phyloP scores from a whole-genome alignment of 1,140 invertebrate genomes.

The Nomia melanderi region DNA sequence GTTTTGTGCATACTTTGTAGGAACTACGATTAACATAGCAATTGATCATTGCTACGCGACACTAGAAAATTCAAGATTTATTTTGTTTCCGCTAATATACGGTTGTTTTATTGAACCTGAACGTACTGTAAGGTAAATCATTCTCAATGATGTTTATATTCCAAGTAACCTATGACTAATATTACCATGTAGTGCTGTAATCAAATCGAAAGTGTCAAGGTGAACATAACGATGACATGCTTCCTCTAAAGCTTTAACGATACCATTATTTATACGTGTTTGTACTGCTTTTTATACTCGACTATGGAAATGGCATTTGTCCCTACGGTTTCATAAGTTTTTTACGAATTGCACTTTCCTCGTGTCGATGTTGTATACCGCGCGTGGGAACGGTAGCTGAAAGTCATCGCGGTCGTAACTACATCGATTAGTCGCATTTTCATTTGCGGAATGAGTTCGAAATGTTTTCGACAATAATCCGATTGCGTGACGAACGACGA shows the following conservation, averaged over 20 bases:
- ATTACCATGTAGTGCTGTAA: background rate
- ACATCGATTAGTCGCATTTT: background rate
- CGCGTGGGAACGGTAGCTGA: background rate
- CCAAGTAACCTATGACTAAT: background rate
- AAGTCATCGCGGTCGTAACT: too few relatives aligned
- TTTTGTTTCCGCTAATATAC: background rate
- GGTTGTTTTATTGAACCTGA: background rate
- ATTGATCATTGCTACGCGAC: background rate
- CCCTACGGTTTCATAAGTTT: slow-evolving; percentile 15
- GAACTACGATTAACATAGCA: background rate
- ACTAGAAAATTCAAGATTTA: background rate
- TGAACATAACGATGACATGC: background rate
- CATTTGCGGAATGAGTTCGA: background rate
- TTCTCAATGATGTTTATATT: background rate
- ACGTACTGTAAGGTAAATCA: too few relatives aligned
- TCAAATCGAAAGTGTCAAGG: background rate
- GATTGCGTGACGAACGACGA: background rate
- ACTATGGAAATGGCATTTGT: background rate
- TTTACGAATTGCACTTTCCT: background rate
- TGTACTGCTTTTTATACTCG: slow-evolving; percentile 48
- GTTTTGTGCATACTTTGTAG: background rate
- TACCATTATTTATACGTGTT: slow-evolving; percentile 51
- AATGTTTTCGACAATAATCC: background rate
- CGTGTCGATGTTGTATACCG: background rate
- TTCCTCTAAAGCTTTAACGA: slow-evolving; percentile 29